These are phyloP conservation scores for Aquatica leii DNA, from an alignment of 2,888 invertebrate genomes.

Conservation along the genomic window DNA sequence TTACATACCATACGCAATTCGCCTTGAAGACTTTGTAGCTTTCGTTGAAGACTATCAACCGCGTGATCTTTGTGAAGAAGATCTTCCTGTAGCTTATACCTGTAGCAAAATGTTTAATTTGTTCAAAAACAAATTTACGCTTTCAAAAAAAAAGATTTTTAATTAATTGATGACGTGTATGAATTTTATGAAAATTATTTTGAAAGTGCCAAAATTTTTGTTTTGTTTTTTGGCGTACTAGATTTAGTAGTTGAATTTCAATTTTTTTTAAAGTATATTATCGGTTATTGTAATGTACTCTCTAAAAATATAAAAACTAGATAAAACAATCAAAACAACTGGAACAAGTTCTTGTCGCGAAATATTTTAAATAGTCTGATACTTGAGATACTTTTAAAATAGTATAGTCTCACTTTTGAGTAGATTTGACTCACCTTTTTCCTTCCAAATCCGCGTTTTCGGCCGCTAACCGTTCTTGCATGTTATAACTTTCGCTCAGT, in stretches of 20 bases:
- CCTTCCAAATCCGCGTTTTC: slow-evolving; percentile 75
- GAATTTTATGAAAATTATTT: slow-evolving; percentile 16
- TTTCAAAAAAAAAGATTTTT: neutral
- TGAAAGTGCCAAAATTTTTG: slow-evolving; percentile 11
- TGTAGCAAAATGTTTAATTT: slow-evolving; percentile 50
- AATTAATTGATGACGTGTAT: slow-evolving; percentile 17
- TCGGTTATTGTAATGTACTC: no score
- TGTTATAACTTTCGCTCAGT: slow-evolving; percentile 70
- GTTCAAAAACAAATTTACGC: neutral
- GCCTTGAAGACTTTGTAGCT: slow-evolving; percentile 68
- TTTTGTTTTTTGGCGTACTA: neutral
- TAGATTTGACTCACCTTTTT: slow-evolving; percentile 67
- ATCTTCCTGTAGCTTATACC: slow-evolving; percentile 71
- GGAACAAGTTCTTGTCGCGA: no score
- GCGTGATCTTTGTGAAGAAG: slow-evolving; percentile 70
- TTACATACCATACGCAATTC: slow-evolving; percentile 70
- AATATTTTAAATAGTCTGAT: no score
- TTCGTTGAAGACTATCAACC: slow-evolving; percentile 68
- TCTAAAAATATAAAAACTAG: no score
- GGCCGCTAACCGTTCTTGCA: slow-evolving; percentile 73
- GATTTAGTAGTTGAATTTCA: no score
- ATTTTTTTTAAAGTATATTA: no score
- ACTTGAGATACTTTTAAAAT: no score
- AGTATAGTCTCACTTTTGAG: no score
- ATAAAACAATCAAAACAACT: no score